Conservation (phyloP, 2,888 invertebrate genomes). For the Chironomus riparius region DNA sequence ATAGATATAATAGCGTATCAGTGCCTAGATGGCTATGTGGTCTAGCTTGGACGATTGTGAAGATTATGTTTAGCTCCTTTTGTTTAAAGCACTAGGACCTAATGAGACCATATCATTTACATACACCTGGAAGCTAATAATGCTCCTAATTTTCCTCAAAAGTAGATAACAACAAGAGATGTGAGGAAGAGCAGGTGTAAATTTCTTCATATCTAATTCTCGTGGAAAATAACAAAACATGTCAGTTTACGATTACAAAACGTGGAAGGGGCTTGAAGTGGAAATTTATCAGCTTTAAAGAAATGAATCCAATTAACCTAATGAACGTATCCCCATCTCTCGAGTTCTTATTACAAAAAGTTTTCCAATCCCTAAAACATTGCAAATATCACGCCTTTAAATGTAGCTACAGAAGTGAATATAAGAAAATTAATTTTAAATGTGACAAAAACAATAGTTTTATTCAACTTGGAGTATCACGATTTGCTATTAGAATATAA, state of each 20-base stretch:
- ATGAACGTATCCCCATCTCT: neutral
- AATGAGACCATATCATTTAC: no score
- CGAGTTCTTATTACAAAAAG: neutral
- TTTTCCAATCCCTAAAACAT: neutral
- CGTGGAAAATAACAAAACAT: neutral
- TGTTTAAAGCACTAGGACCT: no score
- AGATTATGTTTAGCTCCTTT: no score
- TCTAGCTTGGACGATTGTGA: no score
- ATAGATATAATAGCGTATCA: no score
- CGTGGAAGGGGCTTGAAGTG: no score
- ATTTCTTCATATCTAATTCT: neutral
- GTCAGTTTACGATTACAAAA: neutral
- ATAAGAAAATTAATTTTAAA: constrained; percentile 1
- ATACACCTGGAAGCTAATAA: no score
- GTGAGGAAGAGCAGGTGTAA: constrained; percentile 7
- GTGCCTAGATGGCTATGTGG: no score
- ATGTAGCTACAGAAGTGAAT: neutral
- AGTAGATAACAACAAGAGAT: neutral
- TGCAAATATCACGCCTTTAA: neutral
- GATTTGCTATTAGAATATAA: neutral
- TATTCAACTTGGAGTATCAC: neutral
- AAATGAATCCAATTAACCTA: constrained; percentile 20
- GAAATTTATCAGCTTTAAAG: no score
- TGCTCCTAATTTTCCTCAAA: no score
- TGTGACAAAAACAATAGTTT: constrained; percentile 5